Evolutionary conservation across 2,797 vertebrate species (phyloP).

Genomic region (Syndactyla subalaris): DNA sequence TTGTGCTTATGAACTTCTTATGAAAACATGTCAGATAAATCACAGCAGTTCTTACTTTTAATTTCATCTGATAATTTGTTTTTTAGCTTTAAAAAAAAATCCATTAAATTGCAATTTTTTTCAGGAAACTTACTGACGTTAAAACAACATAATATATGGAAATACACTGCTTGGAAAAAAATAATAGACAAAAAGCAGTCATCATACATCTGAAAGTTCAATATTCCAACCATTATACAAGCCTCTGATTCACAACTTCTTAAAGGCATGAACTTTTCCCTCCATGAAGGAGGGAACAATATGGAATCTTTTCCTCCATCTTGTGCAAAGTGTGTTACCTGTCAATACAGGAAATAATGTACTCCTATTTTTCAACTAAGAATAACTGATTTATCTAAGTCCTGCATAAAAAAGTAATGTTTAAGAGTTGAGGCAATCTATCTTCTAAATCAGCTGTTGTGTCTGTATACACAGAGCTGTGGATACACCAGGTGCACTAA

Average conservation of each 20-base stretch:
- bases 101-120: not conserved
- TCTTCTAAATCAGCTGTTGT: not conserved
- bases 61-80: not conserved
- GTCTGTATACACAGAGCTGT: not conserved
- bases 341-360: not conserved
- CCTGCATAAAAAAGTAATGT: not conserved
- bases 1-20: not conserved
- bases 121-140: not conserved
- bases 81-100: not conserved
- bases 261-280: not conserved
- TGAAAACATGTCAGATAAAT: not conserved
- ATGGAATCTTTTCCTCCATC: not conserved
- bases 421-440: not conserved
- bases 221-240: not conserved
- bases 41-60: not conserved
- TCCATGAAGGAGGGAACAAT: not conserved
- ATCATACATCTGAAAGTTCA: not conserved
- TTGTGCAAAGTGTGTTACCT: not conserved
- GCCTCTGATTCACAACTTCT: not conserved
- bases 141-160: not conserved
- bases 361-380: not conserved
- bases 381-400: not conserved
- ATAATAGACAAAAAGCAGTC: not conserved
- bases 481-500: not conserved
- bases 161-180: not conserved